phyloP scores from a whole-genome alignment of 2,888 invertebrate species.

The Girardia tigrina region DNA sequence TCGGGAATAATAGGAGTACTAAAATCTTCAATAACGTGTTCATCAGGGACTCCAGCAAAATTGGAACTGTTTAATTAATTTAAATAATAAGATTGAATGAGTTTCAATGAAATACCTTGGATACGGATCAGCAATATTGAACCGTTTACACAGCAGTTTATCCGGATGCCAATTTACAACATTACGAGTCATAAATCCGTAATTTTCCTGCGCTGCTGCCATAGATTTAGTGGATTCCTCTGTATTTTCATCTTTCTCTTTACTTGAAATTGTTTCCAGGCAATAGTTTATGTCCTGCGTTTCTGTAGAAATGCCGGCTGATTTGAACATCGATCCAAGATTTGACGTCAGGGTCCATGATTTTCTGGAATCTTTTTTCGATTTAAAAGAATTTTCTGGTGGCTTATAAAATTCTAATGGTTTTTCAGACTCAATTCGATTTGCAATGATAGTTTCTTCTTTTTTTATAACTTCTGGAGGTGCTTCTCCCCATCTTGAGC shows the following conservation, averaged over 20 bases:
- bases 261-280: not conserved
- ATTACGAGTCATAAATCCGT: conserved; percentile 34
- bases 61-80: not conserved
- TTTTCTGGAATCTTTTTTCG: not conserved
- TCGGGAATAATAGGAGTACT: too few species aligned
- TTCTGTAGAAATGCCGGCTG: not conserved
- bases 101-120: conserved; percentile 52
- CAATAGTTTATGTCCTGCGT: not conserved
- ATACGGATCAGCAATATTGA: conserved; percentile 77
- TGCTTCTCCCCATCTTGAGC: not conserved
- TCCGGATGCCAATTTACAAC: conserved; percentile 67
- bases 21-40: too few species aligned
- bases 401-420: not conserved
- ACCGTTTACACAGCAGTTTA: conserved; percentile 69
- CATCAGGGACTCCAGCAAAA: not conserved
- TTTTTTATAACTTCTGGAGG: not conserved
- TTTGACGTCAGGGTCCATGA: not conserved
- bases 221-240: not conserved
- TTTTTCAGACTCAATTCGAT: not conserved
- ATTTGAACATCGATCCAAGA: conserved; percentile 12
- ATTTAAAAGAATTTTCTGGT: not conserved
- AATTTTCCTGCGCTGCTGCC: conserved; percentile 27
- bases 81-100: too few species aligned
- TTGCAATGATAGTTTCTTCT: not conserved
- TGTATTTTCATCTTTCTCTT: not conserved